These are phyloP conservation scores for Sceliomorpha sp. DNA, from an alignment of 2,888 invertebrate genomes.

Conservation along the genomic window DNA sequence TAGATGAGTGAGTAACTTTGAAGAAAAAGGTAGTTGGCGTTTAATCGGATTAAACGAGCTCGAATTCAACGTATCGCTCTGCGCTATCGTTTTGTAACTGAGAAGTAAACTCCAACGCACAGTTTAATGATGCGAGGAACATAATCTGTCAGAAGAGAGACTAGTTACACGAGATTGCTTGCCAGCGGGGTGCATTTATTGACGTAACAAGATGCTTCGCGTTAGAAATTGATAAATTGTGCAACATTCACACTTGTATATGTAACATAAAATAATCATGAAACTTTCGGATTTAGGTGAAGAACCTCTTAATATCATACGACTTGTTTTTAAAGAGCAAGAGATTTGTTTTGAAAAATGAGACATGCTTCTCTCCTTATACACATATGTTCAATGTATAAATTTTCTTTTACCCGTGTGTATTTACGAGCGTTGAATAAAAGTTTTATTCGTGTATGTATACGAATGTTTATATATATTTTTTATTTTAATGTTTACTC, in stretches of 20 bases:
- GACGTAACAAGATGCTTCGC: constrained; percentile 28
- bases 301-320: no score
- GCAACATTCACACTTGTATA: background rate
- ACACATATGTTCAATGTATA: no score
- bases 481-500: no score
- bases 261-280: constrained; percentile 3
- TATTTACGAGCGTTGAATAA: no score
- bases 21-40: constrained; percentile 18
- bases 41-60: constrained; percentile 33
- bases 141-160: constrained; percentile 31
- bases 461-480: no score
- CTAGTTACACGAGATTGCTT: constrained; percentile 33
- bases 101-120: constrained; percentile 29
- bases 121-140: constrained; percentile 38
- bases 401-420: no score
- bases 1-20: constrained; percentile 10
- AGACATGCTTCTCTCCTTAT: no score
- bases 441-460: no score
- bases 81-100: constrained; percentile 24
- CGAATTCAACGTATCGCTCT: constrained; percentile 30
- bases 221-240: constrained; percentile 24
- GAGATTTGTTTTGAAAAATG: no score
- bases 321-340: no score
- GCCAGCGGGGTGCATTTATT: constrained; percentile 24
- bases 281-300: background rate